Percentiles rank a stretch among this genome's conserved stretches.
These are phyloP conservation scores for Bombus fervidus DNA, from an alignment of 1,140 invertebrate genomes.

Conservation along the genomic window DNA sequence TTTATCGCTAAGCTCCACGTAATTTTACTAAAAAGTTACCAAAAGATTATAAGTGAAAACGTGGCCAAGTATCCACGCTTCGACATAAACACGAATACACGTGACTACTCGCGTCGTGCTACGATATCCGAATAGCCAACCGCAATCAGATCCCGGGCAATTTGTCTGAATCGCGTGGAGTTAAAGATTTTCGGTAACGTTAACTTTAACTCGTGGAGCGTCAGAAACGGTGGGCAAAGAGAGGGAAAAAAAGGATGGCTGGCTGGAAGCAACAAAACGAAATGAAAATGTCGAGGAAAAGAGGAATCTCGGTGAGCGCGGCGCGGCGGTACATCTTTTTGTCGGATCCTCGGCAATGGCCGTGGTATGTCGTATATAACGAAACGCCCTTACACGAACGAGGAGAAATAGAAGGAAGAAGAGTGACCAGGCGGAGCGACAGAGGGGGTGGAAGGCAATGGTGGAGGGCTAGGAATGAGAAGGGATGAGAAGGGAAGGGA, in stretches of 20 bases:
- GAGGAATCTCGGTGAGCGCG: constrained; percentile 32
- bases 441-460: background rate
- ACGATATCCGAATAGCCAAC: background rate
- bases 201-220: background rate
- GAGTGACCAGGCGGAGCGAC: constrained; percentile 14
- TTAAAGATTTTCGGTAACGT: background rate
- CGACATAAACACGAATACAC: too few species aligned
- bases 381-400: constrained; percentile 40
- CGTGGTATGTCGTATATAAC: constrained; percentile 43
- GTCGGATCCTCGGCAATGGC: constrained; percentile 37
- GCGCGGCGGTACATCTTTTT: constrained; percentile 42
- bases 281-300: constrained; percentile 38
- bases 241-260: background rate
- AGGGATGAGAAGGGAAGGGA: background rate
- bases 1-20: too few species aligned
- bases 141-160: background rate
- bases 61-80: too few species aligned
- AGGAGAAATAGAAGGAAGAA: constrained; percentile 42
- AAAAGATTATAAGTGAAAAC: too few species aligned
- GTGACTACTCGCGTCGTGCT: too few species aligned
- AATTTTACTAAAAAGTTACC: too few species aligned
- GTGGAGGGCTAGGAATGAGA: background rate
- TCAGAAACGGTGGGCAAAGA: background rate
- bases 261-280: constrained; percentile 16
- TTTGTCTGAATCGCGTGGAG: background rate